Evolutionary conservation across 2,888 invertebrate genomes (phyloP).

Genomic region (Spilarctia lutea): DNA sequence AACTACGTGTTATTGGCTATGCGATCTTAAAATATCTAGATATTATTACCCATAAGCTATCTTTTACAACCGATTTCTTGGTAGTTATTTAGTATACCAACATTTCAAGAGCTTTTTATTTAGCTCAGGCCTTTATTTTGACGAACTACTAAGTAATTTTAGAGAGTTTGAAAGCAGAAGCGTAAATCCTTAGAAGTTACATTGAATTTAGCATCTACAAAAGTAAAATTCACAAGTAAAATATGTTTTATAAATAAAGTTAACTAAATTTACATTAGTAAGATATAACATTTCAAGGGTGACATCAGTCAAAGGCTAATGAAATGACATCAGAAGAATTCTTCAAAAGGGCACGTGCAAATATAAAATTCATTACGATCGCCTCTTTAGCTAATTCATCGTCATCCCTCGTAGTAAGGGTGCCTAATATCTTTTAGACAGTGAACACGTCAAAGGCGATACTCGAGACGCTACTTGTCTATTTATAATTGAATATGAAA

Average conservation of each 20-base stretch:
- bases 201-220: constrained; percentile 2
- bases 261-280: constrained; percentile 39
- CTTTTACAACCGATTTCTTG: too few relatives aligned
- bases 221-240: constrained; percentile 15
- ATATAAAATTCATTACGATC: constrained; percentile 72
- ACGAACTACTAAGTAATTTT: not conserved
- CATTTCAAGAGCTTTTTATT: too few relatives aligned
- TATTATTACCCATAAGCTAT: too few relatives aligned
- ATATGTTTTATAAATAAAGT: constrained; percentile 21
- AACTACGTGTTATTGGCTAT: too few relatives aligned
- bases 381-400: constrained; percentile 70
- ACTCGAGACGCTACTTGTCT: constrained; percentile 83
- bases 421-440: constrained; percentile 78
- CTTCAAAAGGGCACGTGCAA: constrained; percentile 60
- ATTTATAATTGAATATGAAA: constrained; percentile 86
- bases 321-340: constrained; percentile 47
- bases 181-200: not conserved
- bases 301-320: constrained; percentile 54
- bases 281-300: constrained; percentile 49
- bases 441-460: constrained; percentile 80
- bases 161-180: not conserved
- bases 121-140: too few relatives aligned
- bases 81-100: too few relatives aligned
- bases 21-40: too few relatives aligned
- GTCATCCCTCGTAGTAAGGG: constrained; percentile 60